Conservation (phyloP, 2,888 invertebrate genomes). For the Eupithecia subumbrata region DNA sequence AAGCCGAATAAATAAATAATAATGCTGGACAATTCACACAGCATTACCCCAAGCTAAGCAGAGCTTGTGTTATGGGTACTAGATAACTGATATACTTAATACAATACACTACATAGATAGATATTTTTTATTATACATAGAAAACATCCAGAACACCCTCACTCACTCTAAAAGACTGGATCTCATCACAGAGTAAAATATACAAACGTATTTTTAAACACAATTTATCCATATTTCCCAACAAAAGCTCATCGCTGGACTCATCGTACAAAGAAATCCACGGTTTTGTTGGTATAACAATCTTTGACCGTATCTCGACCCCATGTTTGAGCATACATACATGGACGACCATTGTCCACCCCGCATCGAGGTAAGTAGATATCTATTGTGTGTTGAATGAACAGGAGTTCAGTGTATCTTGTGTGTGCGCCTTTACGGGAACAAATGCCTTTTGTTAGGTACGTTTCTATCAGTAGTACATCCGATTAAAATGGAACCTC, state of each 20-base stretch:
- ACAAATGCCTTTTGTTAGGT: background rate
- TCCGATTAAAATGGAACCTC: background rate
- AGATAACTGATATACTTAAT: too few relatives aligned
- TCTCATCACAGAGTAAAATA: too few relatives aligned
- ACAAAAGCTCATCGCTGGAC: background rate
- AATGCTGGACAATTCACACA: too few relatives aligned
- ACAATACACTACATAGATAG: too few relatives aligned
- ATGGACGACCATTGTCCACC: slow-evolving; percentile 19
- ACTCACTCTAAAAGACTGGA: too few relatives aligned
- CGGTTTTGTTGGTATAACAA: slow-evolving; percentile 23
- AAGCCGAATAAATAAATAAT: too few relatives aligned
- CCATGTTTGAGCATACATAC: background rate
- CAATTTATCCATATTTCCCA: background rate
- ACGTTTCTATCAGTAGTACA: background rate
- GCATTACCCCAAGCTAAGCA: too few relatives aligned
- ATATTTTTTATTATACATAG: too few relatives aligned
- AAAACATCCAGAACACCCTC: too few relatives aligned
- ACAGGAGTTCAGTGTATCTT: slow-evolving; percentile 17
- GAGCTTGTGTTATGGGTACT: too few relatives aligned
- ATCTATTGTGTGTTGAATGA: slow-evolving; percentile 7
- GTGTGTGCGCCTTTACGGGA: background rate
- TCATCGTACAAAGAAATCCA: slow-evolving; percentile 13
- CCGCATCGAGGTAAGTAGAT: slow-evolving; percentile 16
- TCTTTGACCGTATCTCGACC: slow-evolving; percentile 18
- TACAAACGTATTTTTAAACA: background rate